Base-by-base conservation (phyloP, 2,113 vertebrate species). In the Sitta europaea region DNA sequence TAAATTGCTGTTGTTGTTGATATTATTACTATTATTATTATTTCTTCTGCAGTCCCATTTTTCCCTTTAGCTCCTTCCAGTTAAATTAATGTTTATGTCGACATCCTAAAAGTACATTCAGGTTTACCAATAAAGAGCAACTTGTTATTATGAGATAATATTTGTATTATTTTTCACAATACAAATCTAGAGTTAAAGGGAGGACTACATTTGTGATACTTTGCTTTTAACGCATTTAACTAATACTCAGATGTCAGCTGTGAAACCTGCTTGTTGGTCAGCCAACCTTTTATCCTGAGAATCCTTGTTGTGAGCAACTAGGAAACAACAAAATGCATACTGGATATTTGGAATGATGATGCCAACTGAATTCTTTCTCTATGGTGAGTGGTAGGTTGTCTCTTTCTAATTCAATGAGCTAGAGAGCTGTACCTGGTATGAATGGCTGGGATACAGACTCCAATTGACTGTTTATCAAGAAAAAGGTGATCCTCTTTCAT, bases 371-470 rank as follows among this genome's bases (percentile, higher is more conserved):
- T 92, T 72, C 71, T 97, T 93, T 93, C 72, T 85, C 28, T 43
- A 66, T 47, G 48, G 59, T 74, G 35, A 67, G 50, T 86, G 47
- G 54, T 94, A 65, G 35, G 20, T 38, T 92, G 36, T 86, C 93
- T 87, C 40, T 82, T 65, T 94, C 55, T 92, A 94, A 93, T 96
- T 78, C 9, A 25, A 35, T 70, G 92, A 96, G 84, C 92, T 53
- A 83, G 28, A 88, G 81, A 80, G 53, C 63, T 86, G 74, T 95
- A 59, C 87, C 62, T 5, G 0, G 86, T 89, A 96, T 70, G 87
- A 75, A 88, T 95, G 90, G 95, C 88, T 59, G 84, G 95, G 82
- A 94, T 92, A 94, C 40, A 90, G 83, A 86, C 71, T 92, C 35
- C 75, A 71, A 31, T 53, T 92, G 62, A 89, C 81, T 90, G 70